Percentiles rank a stretch among this genome's conserved stretches.
Evolutionary conservation across 2,113 vertebrate species (phyloP).

Genomic region (Pogonocichla stellata): DNA sequence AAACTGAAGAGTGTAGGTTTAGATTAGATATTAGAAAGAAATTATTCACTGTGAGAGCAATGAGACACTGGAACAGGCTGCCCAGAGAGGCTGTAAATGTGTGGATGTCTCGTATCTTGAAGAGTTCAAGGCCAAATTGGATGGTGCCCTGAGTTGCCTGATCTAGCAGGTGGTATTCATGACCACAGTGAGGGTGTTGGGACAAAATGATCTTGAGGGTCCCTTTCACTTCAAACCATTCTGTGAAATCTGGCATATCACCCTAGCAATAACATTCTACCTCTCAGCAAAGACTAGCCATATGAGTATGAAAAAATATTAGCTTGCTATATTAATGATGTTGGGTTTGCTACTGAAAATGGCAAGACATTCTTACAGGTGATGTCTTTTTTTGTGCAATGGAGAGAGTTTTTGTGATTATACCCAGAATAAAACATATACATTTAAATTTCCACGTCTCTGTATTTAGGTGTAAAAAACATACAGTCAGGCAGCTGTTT

Average conservation of each 20-base stretch:
- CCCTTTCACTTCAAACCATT: neutral
- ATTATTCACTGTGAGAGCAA: neutral
- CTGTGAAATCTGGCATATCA: neutral
- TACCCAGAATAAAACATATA: neutral
- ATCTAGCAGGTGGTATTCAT: neutral
- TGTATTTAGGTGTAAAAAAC: neutral
- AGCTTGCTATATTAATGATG: neutral
- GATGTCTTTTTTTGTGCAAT: neutral
- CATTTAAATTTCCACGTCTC: neutral
- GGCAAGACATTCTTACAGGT: neutral
- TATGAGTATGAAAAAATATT: neutral
- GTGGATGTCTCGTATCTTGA: neutral
- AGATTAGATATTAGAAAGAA: neutral
- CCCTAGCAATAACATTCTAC: neutral
- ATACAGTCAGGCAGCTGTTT: neutral
- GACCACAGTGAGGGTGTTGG: neutral
- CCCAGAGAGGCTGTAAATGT: neutral
- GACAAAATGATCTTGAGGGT: neutral
- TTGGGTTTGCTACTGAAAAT: neutral
- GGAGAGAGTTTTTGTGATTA: neutral
- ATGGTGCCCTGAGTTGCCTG: accelerated
- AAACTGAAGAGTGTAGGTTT: neutral
- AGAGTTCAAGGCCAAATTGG: neutral
- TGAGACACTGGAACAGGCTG: neutral
- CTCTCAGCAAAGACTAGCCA: neutral